Conservation (phyloP, 2,113 vertebrate genomes). For the Spea multiplicata region DNA sequence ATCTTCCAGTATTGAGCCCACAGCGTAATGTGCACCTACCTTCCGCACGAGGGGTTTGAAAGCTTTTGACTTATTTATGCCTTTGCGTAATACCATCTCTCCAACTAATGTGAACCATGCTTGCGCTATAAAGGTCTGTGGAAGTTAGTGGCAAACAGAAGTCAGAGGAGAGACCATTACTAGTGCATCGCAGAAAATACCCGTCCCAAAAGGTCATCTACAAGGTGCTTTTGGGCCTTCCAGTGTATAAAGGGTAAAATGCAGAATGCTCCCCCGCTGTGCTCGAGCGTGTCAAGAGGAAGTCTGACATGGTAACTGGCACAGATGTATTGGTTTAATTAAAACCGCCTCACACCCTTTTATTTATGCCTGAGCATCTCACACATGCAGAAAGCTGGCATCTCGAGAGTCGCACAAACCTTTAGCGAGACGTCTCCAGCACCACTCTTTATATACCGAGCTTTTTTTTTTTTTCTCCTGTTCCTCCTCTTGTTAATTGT, state of each 20-base stretch:
- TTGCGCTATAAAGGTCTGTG: no score
- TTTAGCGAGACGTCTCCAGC: constrained; percentile 69
- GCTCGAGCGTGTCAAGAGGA: constrained; percentile 52
- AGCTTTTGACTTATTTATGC: no score
- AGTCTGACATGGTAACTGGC: constrained; percentile 58
- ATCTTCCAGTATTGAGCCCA: no score
- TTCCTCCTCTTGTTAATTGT: constrained; percentile 56
- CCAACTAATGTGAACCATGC: no score
- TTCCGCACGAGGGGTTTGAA: no score
- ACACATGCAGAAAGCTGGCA: constrained; percentile 64
- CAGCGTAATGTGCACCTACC: no score
- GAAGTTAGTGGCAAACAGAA: no score
- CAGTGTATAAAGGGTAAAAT: constrained; percentile 26
- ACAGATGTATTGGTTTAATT: constrained; percentile 67
- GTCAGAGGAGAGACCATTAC: no score
- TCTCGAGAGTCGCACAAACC: constrained; percentile 67
- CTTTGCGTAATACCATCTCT: no score
- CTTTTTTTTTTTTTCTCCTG: constrained; percentile 1
- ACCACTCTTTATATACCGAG: constrained; percentile 49
- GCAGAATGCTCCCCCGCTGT: constrained; percentile 49
- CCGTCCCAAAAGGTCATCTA: background rate
- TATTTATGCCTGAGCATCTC: constrained; percentile 70
- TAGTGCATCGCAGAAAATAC: no score
- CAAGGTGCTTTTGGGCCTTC: background rate
- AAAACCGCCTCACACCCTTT: constrained; percentile 63